Percentiles rank a stretch among this genome's conserved stretches.
phyloP scores from a whole-genome alignment of 1,140 invertebrate genomes.

The Ostrea denselamellosa region DNA sequence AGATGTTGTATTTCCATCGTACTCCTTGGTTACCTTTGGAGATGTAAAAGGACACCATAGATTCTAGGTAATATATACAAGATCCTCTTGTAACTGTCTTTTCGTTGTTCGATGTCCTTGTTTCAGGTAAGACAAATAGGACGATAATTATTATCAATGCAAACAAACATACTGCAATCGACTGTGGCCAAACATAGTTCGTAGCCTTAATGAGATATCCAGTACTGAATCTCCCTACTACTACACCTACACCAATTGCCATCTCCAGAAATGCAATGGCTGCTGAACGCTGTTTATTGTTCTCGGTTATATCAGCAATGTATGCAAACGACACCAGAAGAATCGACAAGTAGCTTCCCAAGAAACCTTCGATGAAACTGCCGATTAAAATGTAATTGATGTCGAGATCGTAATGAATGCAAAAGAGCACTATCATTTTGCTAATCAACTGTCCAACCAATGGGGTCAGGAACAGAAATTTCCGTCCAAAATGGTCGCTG shows the following conservation, averaged over 20 bases:
- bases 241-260: conserved; percentile 21
- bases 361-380: conserved; percentile 43
- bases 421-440: neutral
- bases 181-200: conserved; percentile 43
- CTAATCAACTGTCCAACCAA: conserved; percentile 44
- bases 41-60: conserved; percentile 29
- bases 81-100: neutral
- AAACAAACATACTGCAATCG: neutral
- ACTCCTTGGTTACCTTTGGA: neutral
- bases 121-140: conserved; percentile 51
- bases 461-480: conserved; percentile 44
- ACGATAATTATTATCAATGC: conserved; percentile 26
- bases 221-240: conserved; percentile 16
- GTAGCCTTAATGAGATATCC: conserved; percentile 49
- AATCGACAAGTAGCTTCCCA: conserved; percentile 4
- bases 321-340: conserved; percentile 30
- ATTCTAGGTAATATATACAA: neutral
- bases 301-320: conserved; percentile 48
- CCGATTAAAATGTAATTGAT: conserved; percentile 44
- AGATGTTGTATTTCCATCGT: conserved; percentile 44
- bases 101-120: neutral
- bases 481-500: conserved; percentile 47
- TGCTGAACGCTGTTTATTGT: conserved; percentile 40
- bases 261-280: conserved; percentile 42
- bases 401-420: conserved; percentile 20